Evolutionary conservation across 2,888 invertebrate species (phyloP), one percentile per base, ranked within the genome.

Genomic region (Dryadula phaetusa): DNA sequence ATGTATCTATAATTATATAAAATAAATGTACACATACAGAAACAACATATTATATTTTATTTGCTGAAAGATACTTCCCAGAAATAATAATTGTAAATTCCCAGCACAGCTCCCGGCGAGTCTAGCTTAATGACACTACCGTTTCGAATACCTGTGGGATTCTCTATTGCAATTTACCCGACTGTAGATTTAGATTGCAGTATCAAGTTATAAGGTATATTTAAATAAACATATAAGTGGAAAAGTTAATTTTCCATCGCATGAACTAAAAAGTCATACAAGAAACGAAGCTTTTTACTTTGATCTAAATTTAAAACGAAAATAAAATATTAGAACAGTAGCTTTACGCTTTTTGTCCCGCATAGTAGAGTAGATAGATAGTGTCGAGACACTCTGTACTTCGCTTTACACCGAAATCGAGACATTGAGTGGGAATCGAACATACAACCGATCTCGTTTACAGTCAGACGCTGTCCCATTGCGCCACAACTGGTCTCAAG

Each of bases 111-210:
- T 54, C 54, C 52, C 66, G 32, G 37, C 62, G 62, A 70, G 58
- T 64, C 42, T 54, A 58, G 47, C 65, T 69, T 67, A 71, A 71
- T 71, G 69, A 68, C 66, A 64, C 68, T 63, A 64, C 61, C 62
- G 61, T 34, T 64, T 44, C 62, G 52, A 67, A 71, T 71, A 54
- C 69, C 65, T 69, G 54, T 37, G 70, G 62, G 71, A 67, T 46
- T 65, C 46, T 32, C 54, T 60, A 28, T 60, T 46, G 44, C 60
- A 52, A 70, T 52, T 62, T 66, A 52, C 49, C 49, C 54, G 54
- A 44, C 44, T 60, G 53, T 49, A 44, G 60, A 25, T 66, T 66
- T 58, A 60, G 49, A 62, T 44, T 68, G 47, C 49, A 56, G 61
- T 62, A 46, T 42, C 37, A 60, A 28, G 58, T 60, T 54, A 54